Base-by-base conservation (phyloP, 2,888 invertebrate species). In the Heliconius erato region DNA sequence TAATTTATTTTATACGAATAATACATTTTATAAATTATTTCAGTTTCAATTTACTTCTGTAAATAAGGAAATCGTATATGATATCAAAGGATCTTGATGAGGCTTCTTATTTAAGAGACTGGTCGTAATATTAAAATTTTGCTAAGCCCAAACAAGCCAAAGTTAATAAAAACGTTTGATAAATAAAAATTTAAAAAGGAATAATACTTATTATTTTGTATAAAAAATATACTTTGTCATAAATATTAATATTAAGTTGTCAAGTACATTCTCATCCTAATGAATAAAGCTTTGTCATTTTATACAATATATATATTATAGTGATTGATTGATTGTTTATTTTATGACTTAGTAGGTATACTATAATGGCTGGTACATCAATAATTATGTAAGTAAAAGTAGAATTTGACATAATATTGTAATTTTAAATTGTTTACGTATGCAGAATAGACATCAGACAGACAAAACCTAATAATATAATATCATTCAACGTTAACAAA, bases 1-100 rank as follows among this genome's bases (percentile, higher is more conserved):
- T 81, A 44, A 80, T 80, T 71, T 26, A 49, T 67, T 74, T 49
- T 74, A 74, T 59, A 63, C 5, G 9, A 35, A 81, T 77, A 71
- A 65, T 77, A 19, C 6, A 26, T 77, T 40, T 6, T 19, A 74
- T 74, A 35, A 35, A 65, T 67, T 67, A 78, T 67, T 65, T 78
- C 67, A 67, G 14, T 26, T 28, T 67, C 28, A 67, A 67, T 26
- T 67, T 67, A 67, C 26, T 78, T 78, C 3, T 16, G 2, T 44
- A 26, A 78, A 65, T 78, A 28, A 44, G 16, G 12, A 67, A 44
- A 26, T 23, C 23, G 23, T 26, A 28, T 16, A 14, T 28, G 16
- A 65, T 65, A 65, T 65, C 65, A 26, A 65, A 14, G 26, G 40
- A 40, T 71, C n/a, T 71, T 71, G 16, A 44, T 16, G 16, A 44